phyloP scores from a whole-genome alignment of 2,113 vertebrate species.

The Pterocles burchelli region DNA sequence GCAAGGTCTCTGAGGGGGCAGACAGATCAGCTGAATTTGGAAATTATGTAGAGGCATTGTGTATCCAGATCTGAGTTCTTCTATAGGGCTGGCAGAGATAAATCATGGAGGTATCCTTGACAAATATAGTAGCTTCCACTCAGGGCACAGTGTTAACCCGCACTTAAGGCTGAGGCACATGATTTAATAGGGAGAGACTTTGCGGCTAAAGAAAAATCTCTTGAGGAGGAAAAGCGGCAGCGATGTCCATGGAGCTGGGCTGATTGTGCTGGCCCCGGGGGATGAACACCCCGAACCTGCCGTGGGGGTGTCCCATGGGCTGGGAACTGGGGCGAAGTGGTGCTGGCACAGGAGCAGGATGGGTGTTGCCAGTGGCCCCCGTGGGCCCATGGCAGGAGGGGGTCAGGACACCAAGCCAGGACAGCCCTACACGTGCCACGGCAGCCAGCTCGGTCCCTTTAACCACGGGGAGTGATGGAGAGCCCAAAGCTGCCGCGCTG shows the following conservation, averaged over 20 bases:
- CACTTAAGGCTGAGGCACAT: constrained; percentile 58
- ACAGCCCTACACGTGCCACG: rapidly evolving
- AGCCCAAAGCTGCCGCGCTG: constrained; percentile 38
- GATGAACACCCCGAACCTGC: background rate
- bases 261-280: background rate
- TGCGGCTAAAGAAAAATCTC: constrained; percentile 39
- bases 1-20: background rate
- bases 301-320: background rate
- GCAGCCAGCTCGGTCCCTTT: constrained; percentile 35
- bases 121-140: constrained; percentile 48
- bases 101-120: constrained; percentile 37
- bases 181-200: constrained; percentile 56
- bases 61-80: background rate
- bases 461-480: constrained; percentile 40
- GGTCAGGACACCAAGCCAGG: rapidly evolving
- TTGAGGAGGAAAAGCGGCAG: background rate
- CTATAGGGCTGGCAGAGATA: background rate
- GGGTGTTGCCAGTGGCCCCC: background rate
- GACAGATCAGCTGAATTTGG: background rate
- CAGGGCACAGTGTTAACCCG: constrained; percentile 48
- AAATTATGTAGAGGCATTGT: background rate
- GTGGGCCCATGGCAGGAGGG: rapidly evolving
- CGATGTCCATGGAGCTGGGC: background rate
- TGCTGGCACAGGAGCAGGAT: background rate
- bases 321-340: rapidly evolving